Percentiles rank a stretch among this genome's conserved stretches.
Conservation (phyloP, 1,140 invertebrate genomes). For the Colletes latitarsis region DNA sequence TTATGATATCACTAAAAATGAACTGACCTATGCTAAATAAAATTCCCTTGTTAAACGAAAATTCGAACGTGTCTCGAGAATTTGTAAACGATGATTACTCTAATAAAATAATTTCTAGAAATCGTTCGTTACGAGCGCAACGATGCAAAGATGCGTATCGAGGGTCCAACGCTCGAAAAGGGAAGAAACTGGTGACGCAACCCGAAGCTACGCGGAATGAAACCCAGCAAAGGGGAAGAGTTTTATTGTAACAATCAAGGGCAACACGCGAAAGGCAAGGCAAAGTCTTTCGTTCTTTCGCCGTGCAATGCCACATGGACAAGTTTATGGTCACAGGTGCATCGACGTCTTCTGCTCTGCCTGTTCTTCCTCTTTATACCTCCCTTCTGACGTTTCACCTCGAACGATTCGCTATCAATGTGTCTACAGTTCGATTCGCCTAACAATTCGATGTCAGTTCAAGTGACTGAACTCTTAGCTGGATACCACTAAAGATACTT, state of each 20-base stretch:
- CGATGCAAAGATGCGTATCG: neutral
- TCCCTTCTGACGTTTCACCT: slow-evolving; percentile 15
- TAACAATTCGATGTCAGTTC: neutral
- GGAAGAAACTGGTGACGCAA: neutral
- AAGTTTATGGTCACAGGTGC: slow-evolving; percentile 67
- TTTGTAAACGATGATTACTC: too few relatives aligned
- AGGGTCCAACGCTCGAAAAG: neutral
- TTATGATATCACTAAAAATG: too few relatives aligned
- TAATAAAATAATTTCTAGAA: too few relatives aligned
- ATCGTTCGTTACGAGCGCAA: too few relatives aligned
- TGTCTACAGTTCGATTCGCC: neutral
- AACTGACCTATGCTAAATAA: too few relatives aligned
- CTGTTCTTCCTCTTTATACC: neutral
- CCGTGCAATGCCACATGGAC: slow-evolving; percentile 50
- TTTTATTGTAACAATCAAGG: slow-evolving; percentile 65
- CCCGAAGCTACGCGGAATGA: neutral
- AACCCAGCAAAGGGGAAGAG: neutral
- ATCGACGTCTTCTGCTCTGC: slow-evolving; percentile 23
- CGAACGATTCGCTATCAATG: slow-evolving; percentile 6
- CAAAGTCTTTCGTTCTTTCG: slow-evolving; percentile 40
- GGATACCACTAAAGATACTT: too few relatives aligned
- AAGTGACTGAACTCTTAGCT: neutral
- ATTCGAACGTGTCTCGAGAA: too few relatives aligned
- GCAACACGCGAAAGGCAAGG: slow-evolving; percentile 54
- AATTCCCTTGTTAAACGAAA: too few relatives aligned